Evolutionary conservation across 92 coral and sea anemone species (phyloP).

Genomic region (Galaxea fascicularis): DNA sequence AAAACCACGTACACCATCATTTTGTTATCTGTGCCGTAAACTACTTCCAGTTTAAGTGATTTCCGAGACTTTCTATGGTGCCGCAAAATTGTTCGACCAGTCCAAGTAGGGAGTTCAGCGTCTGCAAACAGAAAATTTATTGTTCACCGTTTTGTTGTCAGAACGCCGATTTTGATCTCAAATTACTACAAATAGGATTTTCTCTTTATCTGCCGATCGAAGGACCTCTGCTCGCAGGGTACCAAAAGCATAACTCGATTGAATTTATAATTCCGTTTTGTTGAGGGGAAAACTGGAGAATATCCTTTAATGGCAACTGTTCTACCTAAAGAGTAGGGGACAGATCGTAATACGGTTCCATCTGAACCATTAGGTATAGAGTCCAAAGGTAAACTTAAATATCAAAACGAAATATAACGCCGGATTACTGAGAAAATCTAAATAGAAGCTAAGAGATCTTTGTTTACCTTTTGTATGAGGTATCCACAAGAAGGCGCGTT

Average conservation of each 20-base stretch:
- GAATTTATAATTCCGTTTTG: not conserved
- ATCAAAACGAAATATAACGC: not conserved
- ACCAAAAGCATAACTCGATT: too few species aligned
- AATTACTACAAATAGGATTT: not conserved
- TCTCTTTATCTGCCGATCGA: not conserved
- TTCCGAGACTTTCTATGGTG: not conserved
- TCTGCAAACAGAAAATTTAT: not conserved
- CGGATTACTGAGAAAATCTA: constrained; percentile 5
- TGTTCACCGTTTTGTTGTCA: not conserved
- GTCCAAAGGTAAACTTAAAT: not conserved
- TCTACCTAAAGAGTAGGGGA: not conserved
- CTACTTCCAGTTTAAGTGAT: not conserved
- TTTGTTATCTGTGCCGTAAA: not conserved
- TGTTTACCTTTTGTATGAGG: constrained; percentile 28
- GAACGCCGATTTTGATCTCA: not conserved
- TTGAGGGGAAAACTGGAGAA: not conserved
- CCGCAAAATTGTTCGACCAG: not conserved
- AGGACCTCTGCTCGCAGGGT: not conserved
- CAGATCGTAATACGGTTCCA: not conserved
- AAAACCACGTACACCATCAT: constrained; percentile 6
- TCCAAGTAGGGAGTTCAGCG: not conserved
- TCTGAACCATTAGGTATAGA: not conserved
- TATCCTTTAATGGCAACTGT: not conserved
- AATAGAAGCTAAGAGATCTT: not conserved
- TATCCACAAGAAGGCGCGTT: not conserved